Base-by-base conservation (phyloP, 2,797 vertebrate species). In the Varecia variegata region DNA sequence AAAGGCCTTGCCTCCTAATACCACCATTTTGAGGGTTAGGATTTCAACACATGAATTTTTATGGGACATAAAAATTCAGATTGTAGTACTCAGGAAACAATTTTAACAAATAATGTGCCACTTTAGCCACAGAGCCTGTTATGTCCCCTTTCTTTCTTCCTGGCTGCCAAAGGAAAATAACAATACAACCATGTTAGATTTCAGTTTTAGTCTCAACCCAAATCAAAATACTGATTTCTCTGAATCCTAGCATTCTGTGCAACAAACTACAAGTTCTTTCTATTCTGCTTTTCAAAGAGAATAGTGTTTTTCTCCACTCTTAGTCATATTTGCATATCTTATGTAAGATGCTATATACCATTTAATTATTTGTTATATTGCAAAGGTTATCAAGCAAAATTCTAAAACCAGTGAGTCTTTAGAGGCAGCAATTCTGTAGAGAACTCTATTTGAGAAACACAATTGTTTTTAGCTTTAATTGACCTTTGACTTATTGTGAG, bases 401-500 rank as follows among this genome's bases (percentile, higher is more conserved):
- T 85, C 60, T 67, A 76, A 95, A 74, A 68, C 2, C 54, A 70
- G 52, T 25, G 43, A 79, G 21, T 38, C 43, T 93, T 47, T 47
- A 52, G 20, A 87, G 50, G 7, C 9, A 73, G 40, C 43, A 27
- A 14, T 81, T 93, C 35, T 47, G 32, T n/a, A 60, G 73, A 95
- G 17, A 85, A 89, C 20, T 73, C 62, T 91, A 1, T 93, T 35
- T 82, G 5, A 85, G 25, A 80, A 88, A 65, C 1, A 6, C 35
- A 43, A 70, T 76, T 76, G 47, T 79, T 93, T 67, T 93, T 84
- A 86, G 88, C 58, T 79, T 88, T 80, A 68, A 60, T 30, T 73
- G 74, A 96, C 85, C 79, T 97, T 92, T 79, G 54, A 89, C 90
- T 93, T 96, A 58, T 58, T 88, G 73, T 82, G 43, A 73, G 62